These are phyloP conservation scores for Xanthia icteritia DNA, from an alignment of 2,888 invertebrate genomes.

Conservation along the genomic window DNA sequence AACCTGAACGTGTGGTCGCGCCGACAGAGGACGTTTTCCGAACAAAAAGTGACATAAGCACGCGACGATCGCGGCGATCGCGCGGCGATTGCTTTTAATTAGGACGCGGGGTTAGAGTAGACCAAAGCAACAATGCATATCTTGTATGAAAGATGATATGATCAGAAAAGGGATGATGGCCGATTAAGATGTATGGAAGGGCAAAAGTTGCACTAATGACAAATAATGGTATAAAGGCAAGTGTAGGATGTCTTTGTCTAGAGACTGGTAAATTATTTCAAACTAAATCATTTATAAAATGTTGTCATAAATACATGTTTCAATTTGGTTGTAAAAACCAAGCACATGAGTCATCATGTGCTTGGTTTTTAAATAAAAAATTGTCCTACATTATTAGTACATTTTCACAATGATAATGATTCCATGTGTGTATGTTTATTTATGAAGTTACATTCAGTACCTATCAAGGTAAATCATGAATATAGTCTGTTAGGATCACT, in stretches of 20 bases:
- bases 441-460: constrained; percentile 5
- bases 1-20: no score
- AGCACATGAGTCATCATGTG: no score
- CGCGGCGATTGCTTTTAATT: not conserved
- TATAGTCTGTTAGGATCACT: not conserved
- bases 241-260: not conserved
- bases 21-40: no score
- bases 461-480: not conserved
- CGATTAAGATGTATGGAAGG: no score
- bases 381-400: constrained; percentile 17
- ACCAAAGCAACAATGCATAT: not conserved
- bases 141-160: not conserved
- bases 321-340: constrained; percentile 1
- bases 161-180: not conserved
- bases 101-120: not conserved
- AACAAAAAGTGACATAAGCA: not conserved
- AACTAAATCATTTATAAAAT: not conserved
- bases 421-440: constrained; percentile 31
- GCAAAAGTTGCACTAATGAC: no score
- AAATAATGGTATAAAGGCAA: not conserved
- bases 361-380: no score
- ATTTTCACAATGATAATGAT: constrained; percentile 14
- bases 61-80: not conserved
- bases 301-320: not conserved
- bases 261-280: not conserved